A percentile compares a stretch with the other conserved stretches of the same genome.
These are phyloP conservation scores for Ursus arctos DNA, from an alignment of 2,113 vertebrate species.

Conservation along the genomic window DNA sequence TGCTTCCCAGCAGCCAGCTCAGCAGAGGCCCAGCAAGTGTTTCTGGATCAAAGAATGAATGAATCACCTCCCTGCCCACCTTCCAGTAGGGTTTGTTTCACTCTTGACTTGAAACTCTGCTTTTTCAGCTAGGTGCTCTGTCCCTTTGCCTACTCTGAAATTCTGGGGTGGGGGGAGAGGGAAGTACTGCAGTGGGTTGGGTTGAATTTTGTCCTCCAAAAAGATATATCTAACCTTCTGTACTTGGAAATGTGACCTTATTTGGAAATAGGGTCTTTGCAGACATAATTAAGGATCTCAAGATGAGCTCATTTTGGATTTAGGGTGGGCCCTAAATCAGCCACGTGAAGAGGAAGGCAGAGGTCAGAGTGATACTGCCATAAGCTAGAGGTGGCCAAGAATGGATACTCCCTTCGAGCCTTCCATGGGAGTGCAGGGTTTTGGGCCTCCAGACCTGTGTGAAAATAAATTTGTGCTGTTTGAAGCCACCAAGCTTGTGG, in stretches of 20 bases:
- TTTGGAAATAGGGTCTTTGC: conserved; percentile 4
- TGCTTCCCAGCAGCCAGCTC: not conserved
- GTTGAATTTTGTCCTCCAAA: not conserved
- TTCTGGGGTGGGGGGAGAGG: not conserved
- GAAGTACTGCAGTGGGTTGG: not conserved
- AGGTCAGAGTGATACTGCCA: not conserved
- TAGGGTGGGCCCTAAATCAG: not conserved
- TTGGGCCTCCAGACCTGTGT: not conserved
- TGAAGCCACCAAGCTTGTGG: not conserved
- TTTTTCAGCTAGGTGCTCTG: not conserved
- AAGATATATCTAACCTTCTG: not conserved
- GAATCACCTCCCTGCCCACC: not conserved
- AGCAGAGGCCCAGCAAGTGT: not conserved
- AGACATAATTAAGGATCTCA: not conserved
- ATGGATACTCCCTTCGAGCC: not conserved
- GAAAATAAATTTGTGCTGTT: not conserved
- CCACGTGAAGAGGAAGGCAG: not conserved
- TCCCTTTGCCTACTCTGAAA: not conserved
- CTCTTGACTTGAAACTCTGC: not conserved
- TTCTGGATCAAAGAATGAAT: not conserved
- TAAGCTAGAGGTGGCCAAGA: not conserved
- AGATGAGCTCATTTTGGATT: not conserved
- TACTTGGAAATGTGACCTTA: not conserved
- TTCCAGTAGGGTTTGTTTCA: not conserved
- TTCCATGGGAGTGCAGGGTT: not conserved